Evolutionary conservation across 2,797 vertebrate genomes (phyloP), one percentile per base, ranked within the genome.

Genomic region (Sebastes goodei): DNA sequence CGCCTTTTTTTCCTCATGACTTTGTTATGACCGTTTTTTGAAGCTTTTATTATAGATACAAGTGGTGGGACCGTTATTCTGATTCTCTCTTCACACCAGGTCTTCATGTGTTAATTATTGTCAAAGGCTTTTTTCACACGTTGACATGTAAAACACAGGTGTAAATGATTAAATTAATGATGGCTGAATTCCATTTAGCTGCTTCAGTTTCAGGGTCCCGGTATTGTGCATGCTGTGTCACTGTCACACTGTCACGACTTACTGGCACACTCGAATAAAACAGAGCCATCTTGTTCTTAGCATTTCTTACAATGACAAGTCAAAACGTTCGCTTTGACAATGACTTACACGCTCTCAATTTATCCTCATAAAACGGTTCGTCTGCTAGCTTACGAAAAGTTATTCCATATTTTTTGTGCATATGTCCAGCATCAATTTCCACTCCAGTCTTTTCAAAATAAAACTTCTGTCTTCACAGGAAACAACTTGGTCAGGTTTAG

Each of bases 21-120:
- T 71, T 75, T 78, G 11, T 72, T 17, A 17, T 73, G 14, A 27
- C 4, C 3, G 12, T 23, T 71, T 55, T 67, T 72, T 67, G 21
- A 60, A 71, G 46, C 17, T 42, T 82, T 29, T 46, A 68, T 30
- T 52, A 60, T 15, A 30, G 74, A 68, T 38, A 67, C 14, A 76
- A 69, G 14, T 53, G 46, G 60, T 7, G 10, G 27, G 15, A n/a
- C 1, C 15, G 20, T 70, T 67, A 29, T 30, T 80, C 5, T 21
- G 62, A 68, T 63, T 69, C 4, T 52, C 29, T 62, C 10, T 30
- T 56, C 59, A 42, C 29, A 74, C n/a, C 30, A 59, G n/a, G 20
- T 67, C 20, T 17, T 29, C 1, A 61, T 53, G 38, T 77, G 14
- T 69, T 53, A 55, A 52, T 27, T 38, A 27, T 23, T 46, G 12